Percentiles rank a stretch among this genome's conserved stretches.
phyloP scores from a whole-genome alignment of 2,113 vertebrate genomes.

The Lampris incognitus region DNA sequence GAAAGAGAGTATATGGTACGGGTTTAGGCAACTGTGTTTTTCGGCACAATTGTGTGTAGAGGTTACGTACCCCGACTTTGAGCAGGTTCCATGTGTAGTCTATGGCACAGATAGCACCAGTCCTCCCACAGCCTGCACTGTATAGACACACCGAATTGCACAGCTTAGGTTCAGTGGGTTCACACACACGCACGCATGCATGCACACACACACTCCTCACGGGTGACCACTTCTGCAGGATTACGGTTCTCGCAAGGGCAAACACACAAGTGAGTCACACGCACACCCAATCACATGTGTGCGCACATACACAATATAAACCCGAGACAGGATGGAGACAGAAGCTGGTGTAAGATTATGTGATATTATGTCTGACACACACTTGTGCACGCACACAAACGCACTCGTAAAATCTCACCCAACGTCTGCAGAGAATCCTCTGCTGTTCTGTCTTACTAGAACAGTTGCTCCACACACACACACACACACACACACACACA shows the following conservation, averaged over 20 bases:
- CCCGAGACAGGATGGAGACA: constrained; percentile 54
- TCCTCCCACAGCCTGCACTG: constrained; percentile 98
- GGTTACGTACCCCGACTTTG: constrained; percentile 91
- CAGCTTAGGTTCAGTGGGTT: constrained; percentile 11
- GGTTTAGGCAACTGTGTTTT: not conserved
- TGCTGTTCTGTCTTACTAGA: constrained; percentile 44
- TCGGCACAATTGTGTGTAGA: not conserved
- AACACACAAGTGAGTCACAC: not conserved
- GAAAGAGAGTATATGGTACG: not conserved
- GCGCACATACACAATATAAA: constrained; percentile 5
- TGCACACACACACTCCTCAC: not conserved
- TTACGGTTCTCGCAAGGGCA: not conserved
- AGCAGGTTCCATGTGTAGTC: constrained; percentile 99
- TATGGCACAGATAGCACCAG: constrained; percentile 98
- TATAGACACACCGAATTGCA: constrained; percentile 57
- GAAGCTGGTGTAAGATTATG: constrained; percentile 24
- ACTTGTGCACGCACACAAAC: not conserved
- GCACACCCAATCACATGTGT: not conserved
- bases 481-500: not conserved
- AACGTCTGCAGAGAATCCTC: constrained; percentile 49
- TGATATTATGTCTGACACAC: constrained; percentile 27
- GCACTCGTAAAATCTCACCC: constrained; percentile 63
- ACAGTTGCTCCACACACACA: constrained; percentile 18
- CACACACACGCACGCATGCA: not conserved
- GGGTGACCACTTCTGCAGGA: not conserved